Base-by-base conservation (phyloP, 2,888 invertebrate species). In the Apocheima hispidaria region DNA sequence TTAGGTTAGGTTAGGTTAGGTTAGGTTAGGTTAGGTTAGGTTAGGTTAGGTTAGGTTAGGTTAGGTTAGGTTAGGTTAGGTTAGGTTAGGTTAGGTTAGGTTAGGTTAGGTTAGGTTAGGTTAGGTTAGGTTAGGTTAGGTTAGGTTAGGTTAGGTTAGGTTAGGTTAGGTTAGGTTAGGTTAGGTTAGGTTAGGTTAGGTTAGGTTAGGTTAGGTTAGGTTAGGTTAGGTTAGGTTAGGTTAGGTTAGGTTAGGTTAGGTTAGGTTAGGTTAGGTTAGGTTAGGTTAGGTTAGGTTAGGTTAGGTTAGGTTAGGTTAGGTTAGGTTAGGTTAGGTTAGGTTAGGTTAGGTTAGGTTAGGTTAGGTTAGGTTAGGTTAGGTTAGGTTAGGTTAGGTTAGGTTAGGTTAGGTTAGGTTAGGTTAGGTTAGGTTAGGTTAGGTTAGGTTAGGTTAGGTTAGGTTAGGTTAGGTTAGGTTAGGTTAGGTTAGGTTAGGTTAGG, bases 161-260 rank as follows among this genome's bases (percentile, higher is more conserved):
- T 66, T 58, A 64, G 64, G 66, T 66, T 68, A 64, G 67, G 67
- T 67, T 67, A 67, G 67, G 64, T 67, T 67, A 62, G 64, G 64
- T 67, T 67, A 67, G 64, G 67, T 67, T 67, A 64, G 67, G 64
- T 67, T 67, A 64, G 67, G 67, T 68, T 68, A 65, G 65, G 65
- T 68, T 69, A 69, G 69, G 69, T 69, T 69, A 66, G 69, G 69
- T 69, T 66, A 65, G 68, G 68, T 68, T 65, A 65, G 68, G 65
- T 65, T 63, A 67, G 67, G 64, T 64, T 64, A 61, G 64, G 67
- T 67, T 67, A 64, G 63, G 64, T 60, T 36, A 36, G 35, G 35
- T 36, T 36, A 36, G 35, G 35, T 36, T 36, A 36, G 35, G 35
- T 36, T 36, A 36, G 35, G 35, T 36, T 36, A 36, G 35, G 35